A percentile compares a stretch with the other conserved stretches of the same genome.
Conservation (phyloP, 2,113 vertebrate species). For the Myocastor coypus region DNA sequence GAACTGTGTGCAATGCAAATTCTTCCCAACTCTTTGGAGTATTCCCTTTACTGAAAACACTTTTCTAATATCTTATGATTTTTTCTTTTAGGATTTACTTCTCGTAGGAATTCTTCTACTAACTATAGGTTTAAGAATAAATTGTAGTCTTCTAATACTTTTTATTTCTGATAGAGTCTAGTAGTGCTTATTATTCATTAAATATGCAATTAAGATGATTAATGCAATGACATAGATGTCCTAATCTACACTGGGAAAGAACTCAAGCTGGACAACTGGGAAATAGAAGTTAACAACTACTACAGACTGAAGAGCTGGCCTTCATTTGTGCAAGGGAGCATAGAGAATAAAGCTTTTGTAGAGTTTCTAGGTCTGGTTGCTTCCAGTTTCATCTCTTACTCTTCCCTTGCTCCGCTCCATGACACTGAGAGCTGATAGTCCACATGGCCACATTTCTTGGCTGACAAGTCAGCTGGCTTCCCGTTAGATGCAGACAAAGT, state of each 20-base stretch:
- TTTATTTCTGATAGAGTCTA: conserved; percentile 21
- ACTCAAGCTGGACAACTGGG: neutral
- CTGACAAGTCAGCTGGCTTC: neutral
- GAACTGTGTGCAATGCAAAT: neutral
- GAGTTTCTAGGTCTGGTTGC: neutral
- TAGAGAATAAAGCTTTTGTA: neutral
- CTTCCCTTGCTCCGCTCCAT: neutral
- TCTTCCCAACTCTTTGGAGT: conserved; percentile 28
- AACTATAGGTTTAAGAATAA: neutral
- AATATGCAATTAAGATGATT: neutral
- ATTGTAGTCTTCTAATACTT: conserved; percentile 37
- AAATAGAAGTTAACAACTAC: neutral
- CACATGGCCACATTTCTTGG: neutral
- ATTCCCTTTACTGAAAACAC: neutral
- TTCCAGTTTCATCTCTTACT: neutral
- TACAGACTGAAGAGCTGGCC: neutral
- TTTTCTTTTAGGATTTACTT: neutral
- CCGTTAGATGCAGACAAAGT: neutral
- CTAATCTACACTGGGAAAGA: conserved; percentile 32
- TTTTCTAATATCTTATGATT: neutral
- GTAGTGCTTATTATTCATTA: neutral
- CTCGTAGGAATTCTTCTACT: conserved; percentile 21
- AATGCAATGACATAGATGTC: neutral
- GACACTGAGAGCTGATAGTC: neutral
- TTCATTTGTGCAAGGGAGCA: neutral